Base-by-base conservation (phyloP, 1,140 invertebrate genomes). In the Drosophila mayri region DNA sequence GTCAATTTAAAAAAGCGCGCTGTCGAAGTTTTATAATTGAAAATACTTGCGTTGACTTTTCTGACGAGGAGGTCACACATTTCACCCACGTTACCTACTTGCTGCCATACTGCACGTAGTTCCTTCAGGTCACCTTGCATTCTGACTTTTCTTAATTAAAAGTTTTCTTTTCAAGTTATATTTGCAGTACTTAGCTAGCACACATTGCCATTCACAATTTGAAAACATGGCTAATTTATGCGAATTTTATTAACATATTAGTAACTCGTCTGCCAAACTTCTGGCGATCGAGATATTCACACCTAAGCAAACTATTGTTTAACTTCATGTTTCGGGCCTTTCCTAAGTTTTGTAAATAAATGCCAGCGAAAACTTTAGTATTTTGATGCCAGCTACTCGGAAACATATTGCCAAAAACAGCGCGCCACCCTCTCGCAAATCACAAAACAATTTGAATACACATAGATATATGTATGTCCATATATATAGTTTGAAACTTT, bases 21-120 rank as follows among this genome's bases (percentile, higher is more conserved):
- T 71, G 66, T 71, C 66, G 58, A 79, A 79, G 75, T 79, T 79
- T 79, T 79, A 60, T 79, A 79, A 79, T 79, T 79, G 76, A 71
- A 78, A 78, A 71, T 78, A 70, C 49, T 70, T 67, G 18, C 12
- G 6, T 41, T 76, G 63, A 59, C 55, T 60, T 76, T 70, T 49
- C 30, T 12, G 11, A 14, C 14, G 14, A n/a, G 44, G 9, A 40
- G 61, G 22, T 37, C 20, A 28, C 10, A 30, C 20, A 37, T 38
- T 38, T 54, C 35, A 11, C 20, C 37, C 28, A 40, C 28, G 35
- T 66, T 20, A 63, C 62, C 46, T 18, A 52, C 28, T 43, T 5
- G n/a, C 20, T 40, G 55, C 60, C 73, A 61, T 68, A 55, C 22
- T 68, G 74, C 74, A 77, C 58, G 61, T 74, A 63, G 47, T 47